Percentiles rank a stretch among this genome's conserved stretches.
These are phyloP conservation scores for Megaleporinus macrocephalus DNA, from an alignment of 2,113 vertebrate species.

Conservation along the genomic window DNA sequence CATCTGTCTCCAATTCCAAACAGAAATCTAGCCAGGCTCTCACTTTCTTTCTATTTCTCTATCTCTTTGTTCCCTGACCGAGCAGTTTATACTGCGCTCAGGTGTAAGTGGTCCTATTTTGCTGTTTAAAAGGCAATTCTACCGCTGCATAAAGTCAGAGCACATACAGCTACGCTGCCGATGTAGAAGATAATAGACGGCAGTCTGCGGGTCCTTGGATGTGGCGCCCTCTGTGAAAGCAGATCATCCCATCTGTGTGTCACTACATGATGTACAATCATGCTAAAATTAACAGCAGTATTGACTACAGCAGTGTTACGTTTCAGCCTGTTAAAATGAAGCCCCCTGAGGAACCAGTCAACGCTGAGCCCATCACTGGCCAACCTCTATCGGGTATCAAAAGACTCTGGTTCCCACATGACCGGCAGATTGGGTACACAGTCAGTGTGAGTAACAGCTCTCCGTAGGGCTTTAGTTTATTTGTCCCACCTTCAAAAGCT, in stretches of 20 bases:
- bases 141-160: not conserved
- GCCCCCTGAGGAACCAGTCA: not conserved
- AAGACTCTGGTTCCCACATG: slow-evolving; percentile 21
- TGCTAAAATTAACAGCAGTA: slow-evolving; percentile 1
- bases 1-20: slow-evolving; percentile 48
- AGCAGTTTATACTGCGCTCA: slow-evolving; percentile 18
- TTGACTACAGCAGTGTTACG: not conserved
- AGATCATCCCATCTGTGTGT: not conserved
- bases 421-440: slow-evolving; percentile 55
- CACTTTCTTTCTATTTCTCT: slow-evolving; percentile 5
- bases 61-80: slow-evolving; percentile 18
- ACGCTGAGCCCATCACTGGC: not conserved
- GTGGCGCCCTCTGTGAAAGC: not conserved
- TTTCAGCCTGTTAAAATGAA: not conserved
- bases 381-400: slow-evolving; percentile 10
- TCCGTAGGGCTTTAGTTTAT: slow-evolving; percentile 52
- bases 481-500: slow-evolving; percentile 65
- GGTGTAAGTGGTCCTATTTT: not conserved
- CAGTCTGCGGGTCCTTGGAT: not conserved
- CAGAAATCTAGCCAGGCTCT: slow-evolving; percentile 25
- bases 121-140: slow-evolving; percentile 1
- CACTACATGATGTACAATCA: not conserved
- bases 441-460: slow-evolving; percentile 65
- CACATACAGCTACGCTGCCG: not conserved
- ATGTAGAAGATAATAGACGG: not conserved